phyloP scores from a whole-genome alignment of 2,113 vertebrate species.

The Caretta caretta region DNA sequence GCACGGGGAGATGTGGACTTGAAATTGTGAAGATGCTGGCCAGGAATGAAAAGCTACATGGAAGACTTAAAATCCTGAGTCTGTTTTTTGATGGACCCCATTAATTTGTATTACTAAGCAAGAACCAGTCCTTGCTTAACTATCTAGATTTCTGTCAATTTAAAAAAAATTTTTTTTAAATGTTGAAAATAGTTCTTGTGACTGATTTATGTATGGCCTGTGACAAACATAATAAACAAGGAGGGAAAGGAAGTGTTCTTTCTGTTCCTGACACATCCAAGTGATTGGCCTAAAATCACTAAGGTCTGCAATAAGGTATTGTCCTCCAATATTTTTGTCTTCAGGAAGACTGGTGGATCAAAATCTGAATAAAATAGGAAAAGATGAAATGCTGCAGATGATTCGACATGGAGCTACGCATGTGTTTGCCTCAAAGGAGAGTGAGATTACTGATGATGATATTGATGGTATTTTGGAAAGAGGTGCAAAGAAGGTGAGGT shows the following conservation, averaged over 20 bases:
- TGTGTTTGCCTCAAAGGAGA: slow-evolving; percentile 97
- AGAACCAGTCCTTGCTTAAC: not conserved
- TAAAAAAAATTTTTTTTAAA: not conserved
- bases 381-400: slow-evolving; percentile 99
- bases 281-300: not conserved
- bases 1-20: not conserved
- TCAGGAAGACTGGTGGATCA: slow-evolving; percentile 96
- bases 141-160: not conserved
- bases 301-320: not conserved
- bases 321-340: not conserved
- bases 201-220: not conserved
- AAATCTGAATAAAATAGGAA: slow-evolving; percentile 95
- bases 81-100: not conserved
- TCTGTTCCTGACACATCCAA: not conserved
- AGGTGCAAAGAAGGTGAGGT: slow-evolving; percentile 93
- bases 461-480: slow-evolving; percentile 95
- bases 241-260: not conserved
- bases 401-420: slow-evolving; percentile 97
- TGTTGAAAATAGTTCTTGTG: not conserved
- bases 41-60: not conserved
- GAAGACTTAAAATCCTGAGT: not conserved
- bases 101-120: not conserved
- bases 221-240: not conserved
- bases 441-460: slow-evolving; percentile 98
- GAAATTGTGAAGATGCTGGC: not conserved